Base-by-base conservation (phyloP, 2,888 invertebrate species). In the Azorinus chamasolen region DNA sequence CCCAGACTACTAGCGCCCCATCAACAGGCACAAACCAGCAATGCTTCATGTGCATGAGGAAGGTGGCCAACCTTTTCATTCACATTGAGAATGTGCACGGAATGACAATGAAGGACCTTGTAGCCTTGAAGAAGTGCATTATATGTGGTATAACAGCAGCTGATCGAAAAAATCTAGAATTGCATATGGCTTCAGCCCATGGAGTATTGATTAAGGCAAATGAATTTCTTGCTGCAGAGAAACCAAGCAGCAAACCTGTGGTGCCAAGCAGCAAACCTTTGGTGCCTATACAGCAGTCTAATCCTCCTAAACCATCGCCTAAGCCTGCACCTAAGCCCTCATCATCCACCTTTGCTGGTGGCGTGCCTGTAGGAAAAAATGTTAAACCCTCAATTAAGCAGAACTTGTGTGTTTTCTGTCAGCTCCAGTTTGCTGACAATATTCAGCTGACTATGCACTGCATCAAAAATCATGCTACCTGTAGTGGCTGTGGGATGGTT, bases 401-500 rank as follows among this genome's bases (percentile, higher is more conserved):
- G 48, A 89, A 89, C 55, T 84, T 87, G 37, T 90, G 90, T 79
- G 89, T 89, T 5, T 83, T 90, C 74, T 90, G 90, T 74, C 87
- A 88, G 51, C 81, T 88, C 22, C 88, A 87, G 50, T 90, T 90
- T 79, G 79, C 83, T 1, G 88, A 89, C 65, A 90, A 90, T 62
- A 89, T 87, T n/a, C 88, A 89, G 55, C 74, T 90, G 32, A 89
- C 89, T 5, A 77, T 88, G 39, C 90, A 90, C 66, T 90, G 90
- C 70, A 85, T 89, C 57, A 79, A 86, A 37, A 85, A 85, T 39
- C 90, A 90, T 79, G 87, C 89, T 16, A 89, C 88, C 0, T 90
- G 90, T 62, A 87, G 83, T 73, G 86, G 86, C 25, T 90, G 90
- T 81, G 90, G 90, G 12, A 89, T 90, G 88, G 89, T 90, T 12